Conservation (phyloP, 2,113 vertebrate species). For the Nestor notabilis region DNA sequence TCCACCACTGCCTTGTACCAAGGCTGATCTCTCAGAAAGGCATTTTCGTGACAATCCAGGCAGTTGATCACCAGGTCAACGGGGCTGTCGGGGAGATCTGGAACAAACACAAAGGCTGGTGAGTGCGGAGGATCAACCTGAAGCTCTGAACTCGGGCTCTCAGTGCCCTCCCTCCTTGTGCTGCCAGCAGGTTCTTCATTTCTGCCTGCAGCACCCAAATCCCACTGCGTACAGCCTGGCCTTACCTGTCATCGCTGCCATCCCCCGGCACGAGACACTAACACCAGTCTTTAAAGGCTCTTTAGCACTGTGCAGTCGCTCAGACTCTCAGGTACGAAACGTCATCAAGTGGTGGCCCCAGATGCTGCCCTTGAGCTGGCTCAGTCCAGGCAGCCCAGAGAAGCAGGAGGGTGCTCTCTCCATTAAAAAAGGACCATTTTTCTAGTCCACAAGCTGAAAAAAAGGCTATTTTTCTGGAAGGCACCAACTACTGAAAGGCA, state of each 20-base stretch:
- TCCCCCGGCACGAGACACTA: not conserved
- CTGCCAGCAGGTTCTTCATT: not conserved
- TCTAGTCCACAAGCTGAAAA: not conserved
- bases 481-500: rapidly evolving
- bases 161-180: too few species aligned
- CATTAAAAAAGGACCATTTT: not conserved
- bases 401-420: not conserved
- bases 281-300: not conserved
- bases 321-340: not conserved
- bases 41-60: constrained; percentile 94
- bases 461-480: not conserved
- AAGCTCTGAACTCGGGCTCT: rapidly evolving
- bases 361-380: rapidly evolving
- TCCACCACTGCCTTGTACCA: constrained; percentile 95
- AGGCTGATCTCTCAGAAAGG: constrained; percentile 92
- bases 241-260: rapidly evolving
- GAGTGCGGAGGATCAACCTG: not conserved
- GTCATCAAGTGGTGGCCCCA: not conserved
- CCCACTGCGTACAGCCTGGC: rapidly evolving
- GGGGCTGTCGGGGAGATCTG: constrained; percentile 93
- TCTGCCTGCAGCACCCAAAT: not conserved
- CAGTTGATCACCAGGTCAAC: constrained; percentile 98
- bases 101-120: not conserved
- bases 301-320: not conserved
- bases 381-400: not conserved